Base-by-base conservation (phyloP, 2,888 invertebrate genomes). In the Sericinus montela region DNA sequence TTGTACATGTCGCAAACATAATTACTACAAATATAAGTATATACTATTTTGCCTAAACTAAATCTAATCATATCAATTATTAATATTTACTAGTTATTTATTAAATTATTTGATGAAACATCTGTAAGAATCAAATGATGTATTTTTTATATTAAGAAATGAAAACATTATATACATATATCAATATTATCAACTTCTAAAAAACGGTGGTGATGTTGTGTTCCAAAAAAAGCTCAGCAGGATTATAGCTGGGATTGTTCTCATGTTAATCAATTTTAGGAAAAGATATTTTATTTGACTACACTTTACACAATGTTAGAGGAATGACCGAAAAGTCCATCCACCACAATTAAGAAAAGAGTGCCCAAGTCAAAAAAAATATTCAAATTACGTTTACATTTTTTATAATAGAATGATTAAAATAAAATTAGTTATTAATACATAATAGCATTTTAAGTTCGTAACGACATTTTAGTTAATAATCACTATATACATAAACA, bases 121-220 rank as follows among this genome's bases (percentile, higher is more conserved):
- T 58, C 59, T 60, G 55, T 63, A 55, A 51, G 55, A 56, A 58
- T 25, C 25, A 8, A 3, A 8, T 25, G 7, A 25, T 67, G 66
- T 61, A 72, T 23, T 67, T 68, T 69, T 72, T 67, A 68, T 63
- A 55, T 65, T 59, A 63, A 57, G 55, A 52, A 56, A 63, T 63
- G 64, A 66, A 75, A 75, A 69, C 86, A 77, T 81, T 87, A 87
- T 87, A 86, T 87, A 86, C 87, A 87, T 69, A 73, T 64, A 65
- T 63, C 67, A 32, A 13, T 11, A 32, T 32, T 11, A 11, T 32
- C 57, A 65, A 64, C 60, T 61, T 61, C 62, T 58, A 55, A 60
- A 59, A 54, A 58, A 28, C 51, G 37, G 49, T 51, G 50, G 45
- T 56, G 52, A 53, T 37, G 53, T 51, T 4, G 57, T 62, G 2